Percentiles rank a stretch among this genome's conserved stretches.
Evolutionary conservation across 2,888 invertebrate species (phyloP).

Genomic region (Ennomos fuscantarius): DNA sequence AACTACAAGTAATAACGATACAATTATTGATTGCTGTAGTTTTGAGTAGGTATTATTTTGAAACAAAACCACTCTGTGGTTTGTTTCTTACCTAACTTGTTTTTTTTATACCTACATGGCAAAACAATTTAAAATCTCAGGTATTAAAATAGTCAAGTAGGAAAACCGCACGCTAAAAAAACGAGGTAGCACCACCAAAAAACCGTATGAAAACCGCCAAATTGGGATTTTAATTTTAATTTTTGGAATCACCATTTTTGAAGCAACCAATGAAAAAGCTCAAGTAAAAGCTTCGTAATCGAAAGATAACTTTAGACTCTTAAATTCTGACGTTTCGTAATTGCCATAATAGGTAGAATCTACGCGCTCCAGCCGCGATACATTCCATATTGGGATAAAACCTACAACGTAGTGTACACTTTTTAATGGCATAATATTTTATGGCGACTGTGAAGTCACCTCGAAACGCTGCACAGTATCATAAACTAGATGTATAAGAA

Average conservation of each 20-base stretch:
- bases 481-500: too few species aligned
- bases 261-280: too few species aligned
- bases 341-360: slow-evolving; percentile 1
- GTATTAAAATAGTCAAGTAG: slow-evolving; percentile 33
- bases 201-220: slow-evolving; percentile 8
- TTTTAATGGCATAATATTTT: slow-evolving; percentile 18
- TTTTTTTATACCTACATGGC: not conserved
- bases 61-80: slow-evolving; percentile 1
- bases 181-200: not conserved
- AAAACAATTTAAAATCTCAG: slow-evolving; percentile 15
- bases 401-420: slow-evolving; percentile 13
- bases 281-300: too few species aligned
- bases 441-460: too few species aligned
- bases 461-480: too few species aligned
- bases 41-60: not conserved
- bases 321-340: slow-evolving; percentile 1
- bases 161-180: slow-evolving; percentile 14
- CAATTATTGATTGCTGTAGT: too few species aligned
- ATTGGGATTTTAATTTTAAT: slow-evolving; percentile 4
- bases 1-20: too few species aligned
- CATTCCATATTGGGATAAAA: slow-evolving; percentile 35
- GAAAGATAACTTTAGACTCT: too few species aligned
- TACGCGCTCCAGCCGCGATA: slow-evolving; percentile 15
- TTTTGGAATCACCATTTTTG: slow-evolving; percentile 6
- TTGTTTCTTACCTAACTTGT: not conserved